These are phyloP conservation scores for Drosophila equinoxialis DNA, from an alignment of 1,140 invertebrate genomes.

Conservation along the genomic window DNA sequence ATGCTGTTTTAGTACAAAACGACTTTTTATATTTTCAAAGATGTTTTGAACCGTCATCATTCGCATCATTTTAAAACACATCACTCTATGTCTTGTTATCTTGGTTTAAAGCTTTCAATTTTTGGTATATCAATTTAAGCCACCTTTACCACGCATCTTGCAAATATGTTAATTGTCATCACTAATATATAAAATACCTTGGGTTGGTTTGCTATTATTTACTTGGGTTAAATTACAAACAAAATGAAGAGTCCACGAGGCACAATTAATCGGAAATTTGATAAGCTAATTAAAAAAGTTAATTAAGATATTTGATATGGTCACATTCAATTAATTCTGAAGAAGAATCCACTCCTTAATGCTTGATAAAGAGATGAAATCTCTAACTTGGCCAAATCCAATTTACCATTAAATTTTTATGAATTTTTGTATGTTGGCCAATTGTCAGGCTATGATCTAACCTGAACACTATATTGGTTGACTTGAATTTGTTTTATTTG, in stretches of 20 bases:
- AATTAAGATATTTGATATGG: constrained; percentile 4
- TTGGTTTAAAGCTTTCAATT: too few species aligned
- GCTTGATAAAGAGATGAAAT: background rate
- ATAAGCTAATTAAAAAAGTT: background rate
- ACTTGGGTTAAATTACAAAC: background rate
- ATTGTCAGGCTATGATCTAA: constrained; percentile 15
- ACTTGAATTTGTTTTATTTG: constrained; percentile 10
- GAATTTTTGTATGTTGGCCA: constrained; percentile 2
- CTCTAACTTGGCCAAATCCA: background rate
- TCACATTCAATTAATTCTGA: background rate
- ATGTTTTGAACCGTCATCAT: too few species aligned
- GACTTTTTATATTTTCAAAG: too few species aligned
- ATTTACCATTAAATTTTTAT: constrained; percentile 4
- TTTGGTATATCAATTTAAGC: too few species aligned
- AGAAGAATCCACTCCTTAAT: background rate
- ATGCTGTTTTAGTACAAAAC: too few species aligned
- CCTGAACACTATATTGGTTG: constrained; percentile 5
- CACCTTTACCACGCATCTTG: too few species aligned
- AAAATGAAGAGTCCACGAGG: too few species aligned
- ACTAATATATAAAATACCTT: too few species aligned
- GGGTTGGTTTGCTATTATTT: background rate
- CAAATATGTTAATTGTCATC: background rate
- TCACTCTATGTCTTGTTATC: too few species aligned
- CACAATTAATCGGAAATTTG: too few species aligned
- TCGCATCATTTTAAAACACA: too few species aligned